A percentile compares a stretch with the other conserved stretches of the same genome.
These are phyloP conservation scores for Arenaria interpres DNA, from an alignment of 2,113 vertebrate genomes.

Conservation along the genomic window DNA sequence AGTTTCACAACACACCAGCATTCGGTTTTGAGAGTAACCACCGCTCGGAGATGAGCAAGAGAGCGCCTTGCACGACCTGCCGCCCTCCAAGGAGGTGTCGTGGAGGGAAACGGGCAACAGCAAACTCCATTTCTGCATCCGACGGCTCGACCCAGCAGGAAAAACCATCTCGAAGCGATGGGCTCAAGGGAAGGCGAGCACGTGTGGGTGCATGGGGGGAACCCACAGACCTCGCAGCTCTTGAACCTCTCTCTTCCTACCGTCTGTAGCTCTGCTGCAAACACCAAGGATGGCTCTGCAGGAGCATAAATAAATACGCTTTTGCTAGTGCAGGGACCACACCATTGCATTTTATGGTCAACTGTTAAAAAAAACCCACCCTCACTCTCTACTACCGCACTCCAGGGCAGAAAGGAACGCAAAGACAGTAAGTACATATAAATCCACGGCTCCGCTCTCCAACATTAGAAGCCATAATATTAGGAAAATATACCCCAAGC, in stretches of 20 bases:
- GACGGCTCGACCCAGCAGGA: not conserved
- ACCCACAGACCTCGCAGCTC: not conserved
- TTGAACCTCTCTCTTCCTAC: not conserved
- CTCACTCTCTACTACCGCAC: not conserved
- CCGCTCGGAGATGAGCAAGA: not conserved
- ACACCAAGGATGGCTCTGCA: not conserved
- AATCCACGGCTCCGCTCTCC: rapidly evolving
- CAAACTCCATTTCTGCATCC: not conserved
- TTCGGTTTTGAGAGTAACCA: not conserved
- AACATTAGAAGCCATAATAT: not conserved
- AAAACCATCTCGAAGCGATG: not conserved
- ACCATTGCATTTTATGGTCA: not conserved
- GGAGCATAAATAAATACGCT: not conserved
- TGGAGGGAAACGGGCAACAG: not conserved
- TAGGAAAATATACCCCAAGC: not conserved
- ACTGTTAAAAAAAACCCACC: not conserved
- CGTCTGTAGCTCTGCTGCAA: not conserved
- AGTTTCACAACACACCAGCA: not conserved
- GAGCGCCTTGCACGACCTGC: not conserved
- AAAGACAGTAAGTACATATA: rapidly evolving
- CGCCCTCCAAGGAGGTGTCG: not conserved
- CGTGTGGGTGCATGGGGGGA: not conserved
- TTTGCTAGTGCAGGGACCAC: not conserved
- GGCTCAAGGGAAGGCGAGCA: not conserved
- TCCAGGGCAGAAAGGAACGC: not conserved